phyloP scores from a whole-genome alignment of 2,888 invertebrate species.

The Ectemnius lituratus region DNA sequence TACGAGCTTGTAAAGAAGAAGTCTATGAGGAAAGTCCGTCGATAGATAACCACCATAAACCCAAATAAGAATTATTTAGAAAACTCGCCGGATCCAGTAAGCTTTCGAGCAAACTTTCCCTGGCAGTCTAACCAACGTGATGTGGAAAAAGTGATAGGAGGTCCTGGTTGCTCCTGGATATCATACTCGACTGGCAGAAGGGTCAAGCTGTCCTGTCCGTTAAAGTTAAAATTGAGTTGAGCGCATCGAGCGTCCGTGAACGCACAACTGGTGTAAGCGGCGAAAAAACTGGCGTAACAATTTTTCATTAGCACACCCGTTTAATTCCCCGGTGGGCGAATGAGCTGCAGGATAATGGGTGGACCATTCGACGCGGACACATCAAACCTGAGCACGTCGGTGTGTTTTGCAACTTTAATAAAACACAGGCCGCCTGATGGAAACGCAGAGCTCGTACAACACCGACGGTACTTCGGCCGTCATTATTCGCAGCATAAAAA shows the following conservation, averaged over 20 bases:
- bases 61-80: slow-evolving; percentile 73
- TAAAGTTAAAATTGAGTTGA: slow-evolving; percentile 53
- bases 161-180: slow-evolving; percentile 36
- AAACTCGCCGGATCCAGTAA: slow-evolving; percentile 52
- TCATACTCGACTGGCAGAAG: slow-evolving; percentile 48
- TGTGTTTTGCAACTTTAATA: no score
- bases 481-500: no score
- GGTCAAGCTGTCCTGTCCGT: slow-evolving; percentile 17
- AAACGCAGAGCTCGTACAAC: no score
- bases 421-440: no score
- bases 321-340: neutral
- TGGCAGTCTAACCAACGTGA: slow-evolving; percentile 57
- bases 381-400: no score
- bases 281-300: slow-evolving; percentile 5
- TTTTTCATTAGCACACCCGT: neutral
- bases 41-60: slow-evolving; percentile 65
- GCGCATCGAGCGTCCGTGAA: slow-evolving; percentile 21
- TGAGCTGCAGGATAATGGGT: neutral
- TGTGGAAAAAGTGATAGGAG: slow-evolving; percentile 50
- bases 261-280: slow-evolving; percentile 11
- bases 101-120: slow-evolving; percentile 56
- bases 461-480: no score
- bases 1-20: slow-evolving; percentile 31
- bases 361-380: no score
- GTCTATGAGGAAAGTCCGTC: slow-evolving; percentile 55